Evolutionary conservation across 2,888 invertebrate species (phyloP).

Genomic region (Temnothorax unifasciatus): DNA sequence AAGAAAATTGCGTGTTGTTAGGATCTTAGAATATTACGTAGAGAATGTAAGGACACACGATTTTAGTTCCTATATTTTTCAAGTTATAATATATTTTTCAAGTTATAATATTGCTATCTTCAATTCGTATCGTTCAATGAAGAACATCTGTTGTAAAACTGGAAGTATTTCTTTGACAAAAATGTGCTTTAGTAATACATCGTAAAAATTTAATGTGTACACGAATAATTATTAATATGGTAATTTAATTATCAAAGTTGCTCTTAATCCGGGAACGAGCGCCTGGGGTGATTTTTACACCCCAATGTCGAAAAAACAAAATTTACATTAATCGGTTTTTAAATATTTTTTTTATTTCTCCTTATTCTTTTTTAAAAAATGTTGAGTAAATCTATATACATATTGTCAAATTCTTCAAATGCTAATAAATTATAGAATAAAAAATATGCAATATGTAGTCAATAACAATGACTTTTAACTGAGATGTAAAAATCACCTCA

Average conservation of each 20-base stretch:
- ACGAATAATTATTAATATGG: not conserved
- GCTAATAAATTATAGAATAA: no score
- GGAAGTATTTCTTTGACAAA: slow-evolving; percentile 1
- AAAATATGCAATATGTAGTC: no score
- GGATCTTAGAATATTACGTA: not conserved
- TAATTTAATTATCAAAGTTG: slow-evolving; percentile 6
- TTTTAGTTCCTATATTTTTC: not conserved
- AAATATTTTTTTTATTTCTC: no score
- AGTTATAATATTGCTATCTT: not conserved
- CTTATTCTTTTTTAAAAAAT: no score
- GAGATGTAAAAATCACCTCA: no score
- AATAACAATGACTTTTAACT: no score
- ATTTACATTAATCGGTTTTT: no score
- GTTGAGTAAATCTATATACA: no score
- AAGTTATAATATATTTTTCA: not conserved
- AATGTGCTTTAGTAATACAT: not conserved
- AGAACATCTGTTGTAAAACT: not conserved
- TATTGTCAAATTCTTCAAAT: no score
- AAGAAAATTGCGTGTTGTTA: slow-evolving; percentile 20
- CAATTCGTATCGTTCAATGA: not conserved
- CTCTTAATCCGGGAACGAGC: not conserved
- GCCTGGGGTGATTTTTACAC: no score
- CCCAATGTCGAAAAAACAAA: no score
- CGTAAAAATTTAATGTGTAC: not conserved
- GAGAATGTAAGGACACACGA: not conserved